Conservation (phyloP, 1,140 invertebrate species). For the Patella vulgata region DNA sequence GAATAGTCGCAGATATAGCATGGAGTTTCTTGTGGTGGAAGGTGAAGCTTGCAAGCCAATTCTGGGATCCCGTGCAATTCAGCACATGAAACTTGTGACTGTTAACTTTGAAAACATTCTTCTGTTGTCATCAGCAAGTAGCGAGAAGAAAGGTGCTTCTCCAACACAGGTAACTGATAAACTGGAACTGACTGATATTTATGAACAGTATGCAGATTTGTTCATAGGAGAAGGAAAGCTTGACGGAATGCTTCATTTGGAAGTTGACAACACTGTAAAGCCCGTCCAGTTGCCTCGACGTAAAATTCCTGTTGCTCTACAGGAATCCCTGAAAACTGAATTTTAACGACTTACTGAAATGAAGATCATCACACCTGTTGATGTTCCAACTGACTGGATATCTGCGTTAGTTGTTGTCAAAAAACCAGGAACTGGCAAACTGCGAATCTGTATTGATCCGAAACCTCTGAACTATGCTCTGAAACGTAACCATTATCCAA, state of each 20-base stretch:
- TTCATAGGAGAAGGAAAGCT: constrained; percentile 17
- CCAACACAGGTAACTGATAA: too few relatives aligned
- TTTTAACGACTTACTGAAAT: constrained; percentile 26
- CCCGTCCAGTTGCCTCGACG: constrained; percentile 13
- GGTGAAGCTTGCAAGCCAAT: constrained; percentile 14
- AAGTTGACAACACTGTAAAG: constrained; percentile 5
- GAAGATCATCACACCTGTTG: constrained; percentile 50
- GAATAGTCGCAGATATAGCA: too few relatives aligned
- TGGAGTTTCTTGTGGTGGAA: too few relatives aligned
- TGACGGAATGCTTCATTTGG: constrained; percentile 13
- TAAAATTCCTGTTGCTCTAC: constrained; percentile 20
- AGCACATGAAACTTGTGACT: constrained; percentile 22
- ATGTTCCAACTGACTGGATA: constrained; percentile 51
- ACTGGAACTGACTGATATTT: not conserved
- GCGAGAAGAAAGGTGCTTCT: too few relatives aligned
- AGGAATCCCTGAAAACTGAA: constrained; percentile 16
- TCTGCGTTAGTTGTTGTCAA: constrained; percentile 33
- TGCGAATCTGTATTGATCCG: constrained; percentile 31
- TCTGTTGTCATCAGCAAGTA: too few relatives aligned
- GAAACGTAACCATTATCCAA: constrained; percentile 31
- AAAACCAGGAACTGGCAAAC: constrained; percentile 28
- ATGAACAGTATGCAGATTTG: constrained; percentile 3
- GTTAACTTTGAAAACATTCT: constrained; percentile 17
- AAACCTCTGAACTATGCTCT: constrained; percentile 53
- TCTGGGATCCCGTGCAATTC: constrained; percentile 14